Base-by-base conservation (phyloP, 1,140 invertebrate species). In the Cotesia glomerata region DNA sequence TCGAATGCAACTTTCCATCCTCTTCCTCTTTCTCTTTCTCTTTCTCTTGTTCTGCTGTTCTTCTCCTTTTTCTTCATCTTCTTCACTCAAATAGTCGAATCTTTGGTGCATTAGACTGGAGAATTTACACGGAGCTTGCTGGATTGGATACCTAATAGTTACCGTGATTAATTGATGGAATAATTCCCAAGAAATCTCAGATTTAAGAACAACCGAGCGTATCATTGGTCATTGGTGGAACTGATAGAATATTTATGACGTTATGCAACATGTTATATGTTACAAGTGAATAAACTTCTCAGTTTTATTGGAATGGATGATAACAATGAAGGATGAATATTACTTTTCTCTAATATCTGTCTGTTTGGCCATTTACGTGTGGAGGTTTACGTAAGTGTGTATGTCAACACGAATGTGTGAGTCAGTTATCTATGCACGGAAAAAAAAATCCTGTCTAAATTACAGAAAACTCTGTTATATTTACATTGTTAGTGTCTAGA, bases 261-360 rank as follows among this genome's bases (percentile, higher is more conserved):
- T 51, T 16, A 51, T 65, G 45, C 45, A 36, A 62, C 36, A 65
- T 65, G 63, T 26, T 26, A 26, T 3, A 26, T 2, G 26, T 26
- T 26, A 26, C 26, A 26, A 26, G 26, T 65, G 45, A 65, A 65
- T 65, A 45, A 39, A 65, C 63, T 51, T 65, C n/a, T 9, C 65
- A 9, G 32, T 67, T 26, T 26, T 26, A 26, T 1, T 52, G n/a
- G 34, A 67, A 67, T 34, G 49, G 51, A 35, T 54, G 34, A 67
- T 54, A 54, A 67, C 64, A 54, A 67, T 67, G 49, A 7, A 9
- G 64, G 51, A 67, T 67, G 51, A 67, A 67, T 67, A 39, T 52
- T 39, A 39, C 9, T 39, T 7, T 5, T 18, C 18, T 18, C 18
- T 18, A 18, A 18, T 18, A 2, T 18, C 18, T 18, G 18, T 18